phyloP scores from a whole-genome alignment of 2,888 invertebrate species.

The Rhagium mordax region DNA sequence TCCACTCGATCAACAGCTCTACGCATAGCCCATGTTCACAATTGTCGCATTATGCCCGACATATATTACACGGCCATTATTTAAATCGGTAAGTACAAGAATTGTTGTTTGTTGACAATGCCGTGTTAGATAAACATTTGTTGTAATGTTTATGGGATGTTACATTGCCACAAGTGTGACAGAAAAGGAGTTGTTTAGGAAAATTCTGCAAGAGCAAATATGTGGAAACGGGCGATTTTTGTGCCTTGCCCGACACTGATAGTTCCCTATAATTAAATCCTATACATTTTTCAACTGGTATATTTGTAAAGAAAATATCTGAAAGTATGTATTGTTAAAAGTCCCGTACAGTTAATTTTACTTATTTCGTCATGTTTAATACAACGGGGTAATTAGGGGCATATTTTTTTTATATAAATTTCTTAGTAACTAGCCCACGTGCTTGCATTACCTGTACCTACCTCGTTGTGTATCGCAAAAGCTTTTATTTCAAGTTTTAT shows the following conservation, averaged over 20 bases:
- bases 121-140: constrained; percentile 37
- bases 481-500: constrained; percentile 26
- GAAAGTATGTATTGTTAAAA: no score
- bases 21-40: constrained; percentile 10
- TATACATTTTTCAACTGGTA: no score
- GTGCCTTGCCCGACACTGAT: no score
- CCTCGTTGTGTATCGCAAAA: not conserved
- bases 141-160: constrained; percentile 29
- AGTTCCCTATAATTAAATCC: no score
- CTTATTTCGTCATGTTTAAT: constrained; percentile 7
- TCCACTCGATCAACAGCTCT: not conserved
- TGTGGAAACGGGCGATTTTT: no score
- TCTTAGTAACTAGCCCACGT: constrained; percentile 1
- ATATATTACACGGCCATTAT: constrained; percentile 46
- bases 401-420: constrained; percentile 11
- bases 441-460: not conserved
- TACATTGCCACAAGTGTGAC: not conserved
- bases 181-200: no score
- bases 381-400: constrained; percentile 13
- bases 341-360: constrained; percentile 12
- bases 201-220: no score
- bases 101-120: constrained; percentile 38
- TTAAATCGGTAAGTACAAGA: constrained; percentile 44
- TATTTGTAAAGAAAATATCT: no score
- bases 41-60: constrained; percentile 40